Conservation (phyloP, 1,140 invertebrate genomes). For the Ooceraea biroi region DNA sequence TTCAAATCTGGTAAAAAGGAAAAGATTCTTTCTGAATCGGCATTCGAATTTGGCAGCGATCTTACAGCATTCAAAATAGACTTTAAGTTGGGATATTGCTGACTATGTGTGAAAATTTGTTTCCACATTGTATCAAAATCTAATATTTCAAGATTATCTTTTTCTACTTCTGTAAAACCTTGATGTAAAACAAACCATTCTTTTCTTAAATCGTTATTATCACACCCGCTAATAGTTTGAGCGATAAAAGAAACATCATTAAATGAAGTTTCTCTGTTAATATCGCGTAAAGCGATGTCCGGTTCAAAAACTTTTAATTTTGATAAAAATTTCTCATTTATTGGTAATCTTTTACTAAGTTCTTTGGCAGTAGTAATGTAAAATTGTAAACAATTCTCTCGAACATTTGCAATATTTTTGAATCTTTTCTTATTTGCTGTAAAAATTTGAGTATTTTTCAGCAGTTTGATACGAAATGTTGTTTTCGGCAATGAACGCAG, state of each 20-base stretch:
- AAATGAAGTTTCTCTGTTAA: not conserved
- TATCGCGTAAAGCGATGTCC: too few relatives aligned
- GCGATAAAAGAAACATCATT: not conserved
- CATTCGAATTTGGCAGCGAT: too few relatives aligned
- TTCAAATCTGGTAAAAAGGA: not conserved
- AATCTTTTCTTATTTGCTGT: too few relatives aligned
- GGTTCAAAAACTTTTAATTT: not conserved
- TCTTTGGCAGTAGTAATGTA: not conserved
- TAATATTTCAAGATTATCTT: not conserved
- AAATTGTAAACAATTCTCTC: constrained; percentile 13
- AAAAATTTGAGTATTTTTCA: too few relatives aligned
- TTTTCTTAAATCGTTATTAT: not conserved
- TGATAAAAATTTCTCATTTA: not conserved
- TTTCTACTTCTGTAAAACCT: not conserved
- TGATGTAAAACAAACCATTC: not conserved
- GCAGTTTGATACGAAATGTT: too few relatives aligned
- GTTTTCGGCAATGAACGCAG: too few relatives aligned
- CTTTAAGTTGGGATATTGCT: not conserved
- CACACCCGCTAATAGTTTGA: not conserved
- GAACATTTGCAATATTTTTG: not conserved
- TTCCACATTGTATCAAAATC: constrained; percentile 8
- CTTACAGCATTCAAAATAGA: not conserved
- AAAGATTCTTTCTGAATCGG: not conserved
- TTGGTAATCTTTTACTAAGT: not conserved
- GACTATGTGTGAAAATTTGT: not conserved